Evolutionary conservation across 1,140 invertebrate species (phyloP).

Genomic region (Homalodisca vitripennis): DNA sequence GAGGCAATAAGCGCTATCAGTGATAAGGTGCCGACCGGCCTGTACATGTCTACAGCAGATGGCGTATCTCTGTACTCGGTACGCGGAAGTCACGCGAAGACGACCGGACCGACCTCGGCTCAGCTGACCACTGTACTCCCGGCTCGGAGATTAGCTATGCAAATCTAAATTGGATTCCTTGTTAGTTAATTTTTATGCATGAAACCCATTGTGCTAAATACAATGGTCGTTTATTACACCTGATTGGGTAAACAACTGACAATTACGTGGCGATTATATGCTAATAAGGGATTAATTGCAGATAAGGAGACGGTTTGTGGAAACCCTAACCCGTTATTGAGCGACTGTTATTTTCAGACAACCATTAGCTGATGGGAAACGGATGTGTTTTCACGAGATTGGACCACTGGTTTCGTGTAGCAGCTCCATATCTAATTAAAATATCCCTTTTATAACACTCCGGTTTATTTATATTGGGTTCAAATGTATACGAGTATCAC

Average conservation of each 20-base stretch:
- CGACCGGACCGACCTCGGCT: too few species aligned
- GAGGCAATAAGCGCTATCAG: constrained; percentile 6
- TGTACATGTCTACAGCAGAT: neutral
- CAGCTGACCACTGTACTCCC: neutral
- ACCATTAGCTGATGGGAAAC: too few species aligned
- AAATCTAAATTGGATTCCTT: constrained; percentile 25
- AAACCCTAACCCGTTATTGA: neutral
- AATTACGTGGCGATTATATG: constrained; percentile 22
- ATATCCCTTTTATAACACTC: too few species aligned
- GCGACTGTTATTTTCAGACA: too few species aligned
- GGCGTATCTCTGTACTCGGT: too few species aligned
- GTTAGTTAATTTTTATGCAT: constrained; percentile 20
- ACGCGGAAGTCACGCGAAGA: neutral
- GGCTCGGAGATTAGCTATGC: constrained; percentile 7
- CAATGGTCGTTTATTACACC: constrained; percentile 22
- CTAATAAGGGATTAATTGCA: constrained; percentile 16
- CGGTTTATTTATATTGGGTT: too few species aligned
- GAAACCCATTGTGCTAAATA: constrained; percentile 21
- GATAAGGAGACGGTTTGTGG: neutral
- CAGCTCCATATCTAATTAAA: too few species aligned
- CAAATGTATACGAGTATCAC: too few species aligned
- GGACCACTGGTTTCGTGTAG: too few species aligned
- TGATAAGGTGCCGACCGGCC: neutral
- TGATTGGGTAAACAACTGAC: constrained; percentile 23
- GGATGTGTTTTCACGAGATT: too few species aligned